phyloP scores from a whole-genome alignment of 2,888 invertebrate species.

The Dusona sp. region DNA sequence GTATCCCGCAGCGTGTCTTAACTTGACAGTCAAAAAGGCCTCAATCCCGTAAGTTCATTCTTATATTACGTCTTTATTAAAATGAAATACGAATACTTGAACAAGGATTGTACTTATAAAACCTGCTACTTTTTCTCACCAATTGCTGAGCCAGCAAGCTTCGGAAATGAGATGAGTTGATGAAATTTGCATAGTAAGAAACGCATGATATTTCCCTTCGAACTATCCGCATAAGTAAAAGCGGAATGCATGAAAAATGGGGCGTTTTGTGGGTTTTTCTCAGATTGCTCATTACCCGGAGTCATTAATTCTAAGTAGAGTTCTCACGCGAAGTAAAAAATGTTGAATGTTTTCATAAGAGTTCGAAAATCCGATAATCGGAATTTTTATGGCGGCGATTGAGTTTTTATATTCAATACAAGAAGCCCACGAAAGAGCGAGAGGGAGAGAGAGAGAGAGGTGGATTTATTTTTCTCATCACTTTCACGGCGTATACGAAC shows the following conservation, averaged over 20 bases:
- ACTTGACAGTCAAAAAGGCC: background rate
- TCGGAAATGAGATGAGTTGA: conserved; percentile 21
- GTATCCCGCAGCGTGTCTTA: conserved; percentile 35
- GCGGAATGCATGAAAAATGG: background rate
- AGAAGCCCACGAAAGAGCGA: background rate
- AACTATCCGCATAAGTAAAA: background rate
- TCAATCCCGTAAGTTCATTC: background rate
- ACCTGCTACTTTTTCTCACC: conserved; percentile 32
- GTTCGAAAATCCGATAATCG: conserved; percentile 33
- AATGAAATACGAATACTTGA: background rate
- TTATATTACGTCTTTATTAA: background rate
- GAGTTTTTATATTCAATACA: conserved; percentile 40
- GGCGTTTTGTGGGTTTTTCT: background rate
- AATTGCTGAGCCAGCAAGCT: conserved; percentile 10
- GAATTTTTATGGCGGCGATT: conserved; percentile 41
- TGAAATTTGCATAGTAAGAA: conserved; percentile 45
- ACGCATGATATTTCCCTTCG: background rate
- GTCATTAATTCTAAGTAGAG: conserved; percentile 9
- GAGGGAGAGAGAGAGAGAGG: background rate
- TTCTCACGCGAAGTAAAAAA: background rate
- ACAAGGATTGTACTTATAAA: conserved; percentile 2
- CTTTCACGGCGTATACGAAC: conserved; percentile 12
- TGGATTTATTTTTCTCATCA: conserved; percentile 49
- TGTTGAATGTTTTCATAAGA: background rate
- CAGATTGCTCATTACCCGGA: background rate